Conservation (phyloP, 2,888 invertebrate genomes). For the Hyposoter didymator region DNA sequence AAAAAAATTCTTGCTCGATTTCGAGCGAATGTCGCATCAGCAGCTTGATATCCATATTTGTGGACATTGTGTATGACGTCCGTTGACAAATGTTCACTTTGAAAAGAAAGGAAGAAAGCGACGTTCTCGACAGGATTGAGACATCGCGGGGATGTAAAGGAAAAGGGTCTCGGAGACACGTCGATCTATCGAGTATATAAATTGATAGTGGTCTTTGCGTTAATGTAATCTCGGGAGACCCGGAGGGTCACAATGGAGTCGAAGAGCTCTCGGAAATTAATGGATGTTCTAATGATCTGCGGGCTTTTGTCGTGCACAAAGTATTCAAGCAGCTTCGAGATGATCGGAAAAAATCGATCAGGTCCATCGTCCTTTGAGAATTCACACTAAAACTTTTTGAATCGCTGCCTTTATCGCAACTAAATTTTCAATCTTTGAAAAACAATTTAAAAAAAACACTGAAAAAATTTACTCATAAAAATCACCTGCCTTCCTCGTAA, state of each 20-base stretch:
- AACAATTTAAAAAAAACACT: neutral
- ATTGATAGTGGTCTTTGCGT: constrained; percentile 59
- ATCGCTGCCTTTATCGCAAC: neutral
- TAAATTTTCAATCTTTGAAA: neutral
- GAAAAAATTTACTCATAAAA: neutral
- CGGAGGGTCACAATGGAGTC: constrained; percentile 27
- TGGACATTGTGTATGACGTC: neutral
- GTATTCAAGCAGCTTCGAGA: neutral
- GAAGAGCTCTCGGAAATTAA: constrained; percentile 58
- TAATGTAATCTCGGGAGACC: constrained; percentile 49
- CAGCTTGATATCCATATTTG: neutral
- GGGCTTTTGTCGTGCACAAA: neutral
- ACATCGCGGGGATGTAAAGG: neutral
- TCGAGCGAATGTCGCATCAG: neutral
- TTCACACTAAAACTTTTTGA: neutral
- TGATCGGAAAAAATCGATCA: neutral
- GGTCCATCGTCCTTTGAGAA: neutral
- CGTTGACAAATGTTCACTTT: constrained; percentile 36
- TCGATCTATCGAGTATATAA: constrained; percentile 60
- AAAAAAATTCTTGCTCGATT: neutral
- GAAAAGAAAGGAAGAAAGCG: constrained; percentile 27
- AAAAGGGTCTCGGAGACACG: constrained; percentile 29
- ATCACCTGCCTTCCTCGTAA: neutral
- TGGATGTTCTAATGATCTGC: constrained; percentile 54
- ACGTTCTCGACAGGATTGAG: constrained; percentile 32